phyloP scores from a whole-genome alignment of 2,888 invertebrate species.

The Lycia hirtaria region DNA sequence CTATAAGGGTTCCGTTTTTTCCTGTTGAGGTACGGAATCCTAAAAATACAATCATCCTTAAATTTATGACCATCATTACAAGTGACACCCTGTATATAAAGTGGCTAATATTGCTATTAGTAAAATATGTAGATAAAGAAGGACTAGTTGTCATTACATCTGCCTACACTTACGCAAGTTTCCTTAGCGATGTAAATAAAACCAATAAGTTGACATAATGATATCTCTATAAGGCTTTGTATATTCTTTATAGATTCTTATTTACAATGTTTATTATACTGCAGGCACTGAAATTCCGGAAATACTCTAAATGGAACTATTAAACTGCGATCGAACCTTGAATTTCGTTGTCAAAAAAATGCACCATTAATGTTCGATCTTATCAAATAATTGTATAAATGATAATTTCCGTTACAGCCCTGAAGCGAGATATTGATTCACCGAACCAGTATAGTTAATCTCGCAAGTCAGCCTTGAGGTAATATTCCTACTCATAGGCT shows the following conservation, averaged over 20 bases:
- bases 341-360: slow-evolving; percentile 12
- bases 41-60: too few relatives aligned
- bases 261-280: neutral
- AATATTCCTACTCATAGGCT: slow-evolving; percentile 41
- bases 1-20: too few relatives aligned
- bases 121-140: slow-evolving; percentile 4
- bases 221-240: neutral
- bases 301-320: slow-evolving; percentile 1
- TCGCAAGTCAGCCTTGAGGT: slow-evolving; percentile 43
- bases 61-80: too few relatives aligned
- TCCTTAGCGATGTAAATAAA: neutral
- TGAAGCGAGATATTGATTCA: slow-evolving; percentile 43
- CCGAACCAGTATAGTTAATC: slow-evolving; percentile 41
- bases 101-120: slow-evolving; percentile 3
- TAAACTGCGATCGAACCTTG: slow-evolving; percentile 5
- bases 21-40: too few relatives aligned
- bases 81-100: too few relatives aligned
- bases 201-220: neutral
- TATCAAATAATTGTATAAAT: slow-evolving; percentile 22
- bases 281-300: slow-evolving; percentile 10
- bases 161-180: slow-evolving; percentile 19
- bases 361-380: slow-evolving; percentile 16
- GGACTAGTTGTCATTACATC: slow-evolving; percentile 21
- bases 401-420: slow-evolving; percentile 29
- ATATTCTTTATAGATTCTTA: neutral